phyloP scores from a whole-genome alignment of 2,888 invertebrate species.

The Subacronicta megacephala region DNA sequence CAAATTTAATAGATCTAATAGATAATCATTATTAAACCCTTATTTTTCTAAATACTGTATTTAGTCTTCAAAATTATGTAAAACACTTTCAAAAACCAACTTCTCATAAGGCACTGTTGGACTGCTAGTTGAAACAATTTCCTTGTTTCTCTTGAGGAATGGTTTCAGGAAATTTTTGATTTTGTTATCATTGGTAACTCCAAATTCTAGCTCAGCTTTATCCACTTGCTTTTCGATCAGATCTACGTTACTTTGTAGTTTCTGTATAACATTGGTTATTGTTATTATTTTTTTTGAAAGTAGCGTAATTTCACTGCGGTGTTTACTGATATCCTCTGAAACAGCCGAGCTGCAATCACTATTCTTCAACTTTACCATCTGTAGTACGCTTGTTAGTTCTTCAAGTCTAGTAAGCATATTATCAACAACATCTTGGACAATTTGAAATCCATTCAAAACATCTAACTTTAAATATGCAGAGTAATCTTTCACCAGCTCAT shows the following conservation, averaged over 20 bases:
- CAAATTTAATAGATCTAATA: too few species aligned
- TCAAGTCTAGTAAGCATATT: slow-evolving; percentile 92
- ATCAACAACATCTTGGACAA: slow-evolving; percentile 91
- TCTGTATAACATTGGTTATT: slow-evolving; percentile 86
- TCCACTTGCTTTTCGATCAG: slow-evolving; percentile 90
- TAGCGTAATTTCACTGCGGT: slow-evolving; percentile 84
- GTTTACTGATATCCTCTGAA: slow-evolving; percentile 87
- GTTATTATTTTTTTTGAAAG: slow-evolving; percentile 89
- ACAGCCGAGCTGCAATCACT: slow-evolving; percentile 81
- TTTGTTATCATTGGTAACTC: slow-evolving; percentile 88
- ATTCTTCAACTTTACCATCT: slow-evolving; percentile 87
- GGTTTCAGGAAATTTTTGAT: slow-evolving; percentile 90
- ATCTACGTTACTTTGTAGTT: slow-evolving; percentile 85
- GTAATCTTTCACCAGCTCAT: slow-evolving; percentile 88
- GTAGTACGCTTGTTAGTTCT: slow-evolving; percentile 91
- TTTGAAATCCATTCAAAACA: slow-evolving; percentile 87
- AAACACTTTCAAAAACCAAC: slow-evolving; percentile 71
- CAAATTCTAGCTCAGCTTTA: slow-evolving; percentile 90
- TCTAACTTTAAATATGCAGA: slow-evolving; percentile 88
- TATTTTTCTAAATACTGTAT: slow-evolving; percentile 17
- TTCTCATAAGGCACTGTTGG: slow-evolving; percentile 38
- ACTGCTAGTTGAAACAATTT: slow-evolving; percentile 43
- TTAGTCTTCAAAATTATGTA: slow-evolving; percentile 73
- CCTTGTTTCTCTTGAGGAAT: slow-evolving; percentile 83
- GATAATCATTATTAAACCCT: too few species aligned